Evolutionary conservation across 2,113 vertebrate genomes (phyloP).

Genomic region (Varanus salvator): DNA sequence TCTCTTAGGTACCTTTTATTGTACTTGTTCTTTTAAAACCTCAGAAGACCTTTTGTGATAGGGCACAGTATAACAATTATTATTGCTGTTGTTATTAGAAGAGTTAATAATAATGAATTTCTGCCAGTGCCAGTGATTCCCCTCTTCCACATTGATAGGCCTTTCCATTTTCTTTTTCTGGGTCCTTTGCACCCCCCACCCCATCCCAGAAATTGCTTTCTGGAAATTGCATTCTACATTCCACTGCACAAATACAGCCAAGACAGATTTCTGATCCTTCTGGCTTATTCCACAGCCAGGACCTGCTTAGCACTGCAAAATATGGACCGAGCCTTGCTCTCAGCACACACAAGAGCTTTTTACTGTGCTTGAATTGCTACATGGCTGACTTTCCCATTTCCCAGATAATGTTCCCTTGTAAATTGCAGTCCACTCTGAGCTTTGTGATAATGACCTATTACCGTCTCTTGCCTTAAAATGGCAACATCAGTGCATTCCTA

Average conservation of each 20-base stretch:
- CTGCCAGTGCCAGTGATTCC: too few relatives aligned
- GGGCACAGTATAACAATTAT: too few relatives aligned
- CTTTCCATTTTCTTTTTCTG: neutral
- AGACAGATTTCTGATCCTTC: neutral
- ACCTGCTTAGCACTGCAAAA: slow-evolving; percentile 4
- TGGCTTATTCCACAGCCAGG: neutral
- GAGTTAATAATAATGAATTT: neutral
- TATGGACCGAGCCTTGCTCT: neutral
- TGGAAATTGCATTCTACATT: neutral
- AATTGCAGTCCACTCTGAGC: neutral
- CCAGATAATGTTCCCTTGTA: slow-evolving; percentile 15
- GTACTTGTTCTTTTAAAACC: too few relatives aligned
- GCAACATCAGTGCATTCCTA: slow-evolving; percentile 31
- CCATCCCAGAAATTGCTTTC: too few relatives aligned
- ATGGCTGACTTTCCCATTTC: neutral
- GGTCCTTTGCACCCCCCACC: neutral
- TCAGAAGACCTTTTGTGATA: too few relatives aligned
- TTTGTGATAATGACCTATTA: slow-evolving; percentile 5
- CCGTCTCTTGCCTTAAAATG: slow-evolving; percentile 26
- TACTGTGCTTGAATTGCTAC: neutral
- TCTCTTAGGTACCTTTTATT: too few relatives aligned
- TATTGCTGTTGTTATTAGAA: too few relatives aligned
- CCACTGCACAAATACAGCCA: neutral
- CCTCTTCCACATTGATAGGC: neutral
- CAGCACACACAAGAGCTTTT: neutral